Evolutionary conservation across 1,140 invertebrate genomes (phyloP), one percentile per base, ranked within the genome.

Genomic region (Pomacea maculata): DNA sequence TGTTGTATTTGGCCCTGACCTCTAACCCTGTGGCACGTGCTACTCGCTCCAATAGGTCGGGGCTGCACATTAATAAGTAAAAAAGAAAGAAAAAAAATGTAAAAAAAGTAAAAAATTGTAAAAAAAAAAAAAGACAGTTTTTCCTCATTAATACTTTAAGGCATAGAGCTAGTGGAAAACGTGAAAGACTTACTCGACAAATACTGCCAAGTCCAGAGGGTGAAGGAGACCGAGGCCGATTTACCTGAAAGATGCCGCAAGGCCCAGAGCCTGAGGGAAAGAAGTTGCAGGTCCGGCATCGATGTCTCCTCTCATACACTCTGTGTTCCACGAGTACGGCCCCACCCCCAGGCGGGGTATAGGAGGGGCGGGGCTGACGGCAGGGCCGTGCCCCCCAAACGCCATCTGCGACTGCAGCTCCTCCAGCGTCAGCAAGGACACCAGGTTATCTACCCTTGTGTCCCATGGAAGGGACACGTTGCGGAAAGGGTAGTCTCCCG

Each of bases 211-310:
- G 11, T 8, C 15, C 57, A 61, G 11, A 6, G 3, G 1, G 57
- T 61, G 57, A 61, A 61, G 15, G 15, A 61, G 9, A 61, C 4
- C 57, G 57, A 6, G 15, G 8, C 11, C 11, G 57, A 11, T 25
- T 70, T 83, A 91, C 90, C 86, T 90, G 81, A 90, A 91, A 14
- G 89, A 80, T 14, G 90, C 90, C 19, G 89, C 89, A 14, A 91
- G 77, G 64, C 89, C 89, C 45, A 91, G 83, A 3, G 90, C 83
- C 75, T 89, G 86, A 90, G 89, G 89, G 81, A 91, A 91, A 14
- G 87, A 85, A 9, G 90, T 90, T 21, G 89, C 85, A 55, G 85
- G 85, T 80, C 87, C 89, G 25, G 85, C 77, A 17, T 65, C 34
- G 12, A 82, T 87, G 61, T 85, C 87, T 11, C 90, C 90, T 15